Conservation (phyloP, 2,888 invertebrate species). For the Gastracanthus pulcherrimus region DNA sequence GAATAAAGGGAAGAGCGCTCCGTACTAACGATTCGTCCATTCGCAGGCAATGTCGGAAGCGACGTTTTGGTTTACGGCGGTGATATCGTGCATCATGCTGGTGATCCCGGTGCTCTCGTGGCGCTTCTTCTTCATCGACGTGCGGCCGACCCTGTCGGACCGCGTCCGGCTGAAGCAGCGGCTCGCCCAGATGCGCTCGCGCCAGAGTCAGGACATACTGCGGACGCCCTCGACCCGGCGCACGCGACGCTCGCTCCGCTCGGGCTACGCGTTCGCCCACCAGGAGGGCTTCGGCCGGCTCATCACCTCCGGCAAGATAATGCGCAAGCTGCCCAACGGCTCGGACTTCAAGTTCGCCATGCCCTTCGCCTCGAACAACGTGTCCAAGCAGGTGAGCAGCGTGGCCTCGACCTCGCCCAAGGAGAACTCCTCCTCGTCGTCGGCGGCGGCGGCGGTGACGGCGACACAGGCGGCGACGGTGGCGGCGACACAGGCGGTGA, state of each 20-base stretch:
- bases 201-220: constrained; percentile 87
- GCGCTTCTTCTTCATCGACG: constrained; percentile 95
- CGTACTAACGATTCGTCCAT: no score
- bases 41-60: constrained; percentile 90
- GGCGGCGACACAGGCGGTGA: no score
- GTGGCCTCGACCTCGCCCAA: constrained; percentile 74
- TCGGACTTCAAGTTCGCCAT: constrained; percentile 87
- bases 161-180: constrained; percentile 91
- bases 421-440: constrained; percentile 65
- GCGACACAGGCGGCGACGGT: no score
- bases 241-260: constrained; percentile 93
- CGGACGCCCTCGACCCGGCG: constrained; percentile 93
- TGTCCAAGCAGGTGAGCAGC: constrained; percentile 72
- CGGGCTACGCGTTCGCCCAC: constrained; percentile 99
- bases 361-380: constrained; percentile 77
- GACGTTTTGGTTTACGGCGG: constrained; percentile 92
- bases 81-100: constrained; percentile 89
- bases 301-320: constrained; percentile 98
- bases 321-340: constrained; percentile 89
- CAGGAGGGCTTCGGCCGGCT: constrained; percentile 98
- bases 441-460: no score
- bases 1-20: no score
- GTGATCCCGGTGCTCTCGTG: constrained; percentile 96
- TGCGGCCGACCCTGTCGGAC: constrained; percentile 94
- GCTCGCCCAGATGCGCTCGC: constrained; percentile 83